phyloP scores from a whole-genome alignment of 2,888 invertebrate species.

The Melanostoma mellinum region DNA sequence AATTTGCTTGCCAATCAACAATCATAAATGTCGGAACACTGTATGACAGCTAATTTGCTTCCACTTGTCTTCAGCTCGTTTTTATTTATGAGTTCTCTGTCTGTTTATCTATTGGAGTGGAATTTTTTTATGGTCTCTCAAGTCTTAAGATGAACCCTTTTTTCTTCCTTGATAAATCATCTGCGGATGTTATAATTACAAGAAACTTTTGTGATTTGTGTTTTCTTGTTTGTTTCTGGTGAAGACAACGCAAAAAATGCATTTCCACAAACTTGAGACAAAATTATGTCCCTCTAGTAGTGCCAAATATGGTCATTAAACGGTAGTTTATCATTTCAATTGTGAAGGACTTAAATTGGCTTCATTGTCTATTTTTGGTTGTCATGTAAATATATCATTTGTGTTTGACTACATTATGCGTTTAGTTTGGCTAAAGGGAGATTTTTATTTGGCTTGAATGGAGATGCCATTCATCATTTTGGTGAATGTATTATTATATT shows the following conservation, averaged over 20 bases:
- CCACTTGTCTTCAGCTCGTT: slow-evolving; percentile 46
- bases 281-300: slow-evolving; percentile 75
- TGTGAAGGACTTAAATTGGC: slow-evolving; percentile 31
- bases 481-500: slow-evolving; percentile 23
- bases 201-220: too few relatives aligned
- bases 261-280: slow-evolving; percentile 74
- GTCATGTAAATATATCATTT: slow-evolving; percentile 15
- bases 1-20: slow-evolving; percentile 47
- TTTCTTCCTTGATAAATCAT: too few relatives aligned
- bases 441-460: slow-evolving; percentile 28
- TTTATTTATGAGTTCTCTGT: slow-evolving; percentile 34
- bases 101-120: not conserved
- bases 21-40: slow-evolving; percentile 27
- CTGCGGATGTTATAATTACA: too few relatives aligned
- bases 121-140: too few relatives aligned
- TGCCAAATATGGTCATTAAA: slow-evolving; percentile 82
- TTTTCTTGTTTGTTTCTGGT: slow-evolving; percentile 10
- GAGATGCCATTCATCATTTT: slow-evolving; percentile 30
- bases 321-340: slow-evolving; percentile 78
- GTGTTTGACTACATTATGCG: slow-evolving; percentile 33
- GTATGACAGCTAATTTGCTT: slow-evolving; percentile 32
- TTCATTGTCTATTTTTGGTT: slow-evolving; percentile 1
- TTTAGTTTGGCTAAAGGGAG: not conserved
- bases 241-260: not conserved
- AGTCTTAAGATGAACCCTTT: too few relatives aligned